Evolutionary conservation across 2,797 vertebrate genomes (phyloP).

Genomic region (Sebastiscus tertius): DNA sequence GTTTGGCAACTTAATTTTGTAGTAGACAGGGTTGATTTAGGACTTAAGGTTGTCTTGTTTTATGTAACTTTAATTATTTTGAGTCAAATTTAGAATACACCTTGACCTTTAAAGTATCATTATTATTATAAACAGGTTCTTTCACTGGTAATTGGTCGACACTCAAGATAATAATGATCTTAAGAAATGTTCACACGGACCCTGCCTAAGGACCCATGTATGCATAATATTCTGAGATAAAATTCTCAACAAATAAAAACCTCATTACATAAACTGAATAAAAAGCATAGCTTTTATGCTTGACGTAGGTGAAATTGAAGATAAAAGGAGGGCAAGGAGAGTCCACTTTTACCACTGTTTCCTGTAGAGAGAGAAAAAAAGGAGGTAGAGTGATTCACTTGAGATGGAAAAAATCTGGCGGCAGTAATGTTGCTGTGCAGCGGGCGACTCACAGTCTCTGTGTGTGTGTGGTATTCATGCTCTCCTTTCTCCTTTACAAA

Average conservation of each 20-base stretch:
- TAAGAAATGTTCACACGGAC: not conserved
- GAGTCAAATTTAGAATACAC: not conserved
- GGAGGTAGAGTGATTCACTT: slow-evolving; percentile 62
- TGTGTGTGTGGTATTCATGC: slow-evolving; percentile 80
- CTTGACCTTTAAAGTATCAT: not conserved
- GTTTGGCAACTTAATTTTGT: too few relatives aligned
- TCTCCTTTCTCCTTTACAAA: slow-evolving; percentile 62
- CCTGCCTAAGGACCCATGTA: not conserved
- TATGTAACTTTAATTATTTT: not conserved
- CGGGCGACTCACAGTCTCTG: slow-evolving; percentile 74
- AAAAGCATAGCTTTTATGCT: not conserved
- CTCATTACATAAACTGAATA: not conserved
- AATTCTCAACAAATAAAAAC: not conserved
- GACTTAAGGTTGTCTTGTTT: not conserved
- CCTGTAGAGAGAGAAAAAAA: slow-evolving; percentile 44
- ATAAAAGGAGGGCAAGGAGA: slow-evolving; percentile 32
- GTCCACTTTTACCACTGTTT: slow-evolving; percentile 48
- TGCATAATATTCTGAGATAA: not conserved
- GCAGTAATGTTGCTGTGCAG: slow-evolving; percentile 63
- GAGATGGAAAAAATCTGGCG: slow-evolving; percentile 77
- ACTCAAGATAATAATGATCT: not conserved
- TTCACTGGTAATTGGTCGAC: not conserved
- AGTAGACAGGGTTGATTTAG: too few relatives aligned
- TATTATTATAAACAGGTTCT: not conserved
- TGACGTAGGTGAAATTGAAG: slow-evolving; percentile 23